Base-by-base conservation (phyloP, 2,888 invertebrate genomes). In the Epinotia demarniana region DNA sequence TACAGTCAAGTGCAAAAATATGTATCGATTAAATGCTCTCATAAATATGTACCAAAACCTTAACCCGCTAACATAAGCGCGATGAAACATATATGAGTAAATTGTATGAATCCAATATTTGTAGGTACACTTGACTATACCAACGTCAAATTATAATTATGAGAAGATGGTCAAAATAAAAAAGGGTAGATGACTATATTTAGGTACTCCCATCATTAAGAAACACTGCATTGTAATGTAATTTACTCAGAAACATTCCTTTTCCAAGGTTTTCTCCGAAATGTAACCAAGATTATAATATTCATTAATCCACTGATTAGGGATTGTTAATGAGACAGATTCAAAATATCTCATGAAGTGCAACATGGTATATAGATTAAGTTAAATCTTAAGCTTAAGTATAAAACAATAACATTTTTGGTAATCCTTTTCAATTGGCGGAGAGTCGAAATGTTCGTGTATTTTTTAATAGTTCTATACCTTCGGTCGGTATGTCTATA, bases 311-410 rank as follows among this genome's bases (percentile, higher is more conserved):
- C 0, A 66, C 53, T 18, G 66, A 27, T 53, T 55, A 53, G n/a
- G n/a, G 49, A 27, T 12, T 49, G 49, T 53, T 66, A 66, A 18
- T 53, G 49, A 53, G n/a, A 18, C 33, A n/a, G 66, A 66, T 55
- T 53, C 12, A 53, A 53, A 49, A 53, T 27, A 53, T 66, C 53
- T 33, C n/a, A 18, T 8, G 27, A n/a, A 49, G 16, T 23, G n/a
- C 23, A 43, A 53, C 23, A 23, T 49, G 12, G 46, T 33, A n/a
- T 13, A 64, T 27, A 64, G 64, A 66, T 66, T 66, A 53, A 27
- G 33, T 12, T 49, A 23, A 13, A 53, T 18, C 49, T 64, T 19
- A 19, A 13, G n/a, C 1, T n/a, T 11, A 8, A 16, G 2, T n/a
- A n/a, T 23, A 11, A 64, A 66, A 53, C 66, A 53, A 53, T 66